phyloP scores from a whole-genome alignment of 2,113 vertebrate genomes.

The Calidris pygmaea region DNA sequence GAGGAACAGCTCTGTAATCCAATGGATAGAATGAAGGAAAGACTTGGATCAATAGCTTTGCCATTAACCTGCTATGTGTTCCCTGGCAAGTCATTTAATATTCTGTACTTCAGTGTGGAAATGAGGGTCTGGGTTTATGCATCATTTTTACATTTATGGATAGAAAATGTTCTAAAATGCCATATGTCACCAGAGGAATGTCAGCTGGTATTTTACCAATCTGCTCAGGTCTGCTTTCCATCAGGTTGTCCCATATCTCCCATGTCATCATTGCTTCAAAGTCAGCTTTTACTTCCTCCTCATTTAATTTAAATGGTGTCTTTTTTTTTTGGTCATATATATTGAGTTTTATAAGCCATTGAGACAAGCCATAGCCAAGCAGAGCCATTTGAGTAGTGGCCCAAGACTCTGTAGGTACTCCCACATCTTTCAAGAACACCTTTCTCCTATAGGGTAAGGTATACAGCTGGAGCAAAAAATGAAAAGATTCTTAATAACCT shows the following conservation, averaged over 20 bases:
- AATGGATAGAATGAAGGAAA: background rate
- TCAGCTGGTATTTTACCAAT: background rate
- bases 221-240: background rate
- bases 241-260: background rate
- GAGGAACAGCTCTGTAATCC: background rate
- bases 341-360: background rate
- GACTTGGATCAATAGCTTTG: background rate
- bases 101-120: background rate
- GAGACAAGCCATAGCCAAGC: background rate
- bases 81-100: background rate
- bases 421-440: background rate
- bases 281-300: background rate
- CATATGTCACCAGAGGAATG: background rate
- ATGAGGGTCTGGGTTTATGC: background rate
- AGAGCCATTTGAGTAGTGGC: background rate
- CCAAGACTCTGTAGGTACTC: background rate
- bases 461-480: background rate
- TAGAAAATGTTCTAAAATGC: background rate
- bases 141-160: background rate
- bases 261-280: background rate
- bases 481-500: background rate
- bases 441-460: background rate
- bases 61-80: background rate
- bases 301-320: background rate
- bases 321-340: background rate